Evolutionary conservation across 2,888 invertebrate genomes (phyloP).

Genomic region (Ochropacha duplaris): DNA sequence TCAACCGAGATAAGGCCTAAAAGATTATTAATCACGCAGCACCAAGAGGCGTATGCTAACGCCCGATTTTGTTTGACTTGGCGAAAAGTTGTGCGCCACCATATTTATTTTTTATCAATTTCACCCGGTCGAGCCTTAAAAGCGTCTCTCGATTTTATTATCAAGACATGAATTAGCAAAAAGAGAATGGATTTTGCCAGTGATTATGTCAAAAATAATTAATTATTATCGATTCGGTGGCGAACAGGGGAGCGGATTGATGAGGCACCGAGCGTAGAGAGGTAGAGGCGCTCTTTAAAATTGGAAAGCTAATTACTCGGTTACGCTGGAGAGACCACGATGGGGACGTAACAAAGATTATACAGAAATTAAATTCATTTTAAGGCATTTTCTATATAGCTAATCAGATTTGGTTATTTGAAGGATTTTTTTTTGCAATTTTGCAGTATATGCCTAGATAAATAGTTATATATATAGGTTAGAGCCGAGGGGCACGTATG

Average conservation of each 20-base stretch:
- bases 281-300: conserved; percentile 71
- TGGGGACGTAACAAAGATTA: conserved; percentile 57
- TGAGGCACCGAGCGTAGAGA: conserved; percentile 57
- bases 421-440: no score
- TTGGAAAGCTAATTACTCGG: conserved; percentile 77
- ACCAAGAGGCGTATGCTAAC: conserved; percentile 55
- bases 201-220: conserved; percentile 89
- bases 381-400: neutral
- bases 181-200: conserved; percentile 85
- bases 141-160: conserved; percentile 80
- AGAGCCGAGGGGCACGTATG: conserved; percentile 55
- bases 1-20: conserved; percentile 34
- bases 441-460: conserved; percentile 65
- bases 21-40: conserved; percentile 67
- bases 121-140: conserved; percentile 71
- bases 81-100: conserved; percentile 66
- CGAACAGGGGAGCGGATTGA: conserved; percentile 74
- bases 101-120: conserved; percentile 83
- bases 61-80: conserved; percentile 73
- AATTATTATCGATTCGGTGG: conserved; percentile 85
- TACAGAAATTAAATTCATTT: conserved; percentile 41
- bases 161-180: conserved; percentile 87
- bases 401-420: no score
- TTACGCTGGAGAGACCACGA: conserved; percentile 46
- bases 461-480: no score